Base-by-base conservation (phyloP, 2,797 vertebrate species). In the Poecilia picta region DNA sequence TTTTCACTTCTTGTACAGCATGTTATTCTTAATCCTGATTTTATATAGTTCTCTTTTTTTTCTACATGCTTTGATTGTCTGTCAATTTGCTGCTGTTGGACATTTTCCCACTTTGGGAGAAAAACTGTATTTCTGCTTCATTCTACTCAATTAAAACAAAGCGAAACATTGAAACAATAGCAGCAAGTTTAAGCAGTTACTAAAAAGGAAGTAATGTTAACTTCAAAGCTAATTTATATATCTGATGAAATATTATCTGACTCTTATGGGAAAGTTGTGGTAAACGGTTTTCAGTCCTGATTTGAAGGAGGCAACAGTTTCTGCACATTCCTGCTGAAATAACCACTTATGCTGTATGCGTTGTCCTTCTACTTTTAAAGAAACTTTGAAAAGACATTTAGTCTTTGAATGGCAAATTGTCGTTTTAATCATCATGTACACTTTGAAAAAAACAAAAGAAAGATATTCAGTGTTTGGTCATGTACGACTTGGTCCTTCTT, bases 401-500 rank as follows among this genome's bases (percentile, higher is more conserved):
- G 41, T 45, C 25, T 28, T 41, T 43, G 20, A 41, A 6, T 51
- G 49, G 47, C 47, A 20, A 73, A 25, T 73, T 74, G 39, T 64
- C 2, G 1, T 25, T 74, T 80, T 20, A 71, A 75, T 33, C 71
- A 77, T 66, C 46, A 8, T 0, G 1, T 46, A 18, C 28, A 45
- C 73, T 51, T 75, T 72, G 28, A 16, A 73, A 57, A 11, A 64
- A 80, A 43, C 76, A 15, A 77, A 76, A 59, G 45, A 25, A 23
- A 41, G 51, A 74, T 76, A 41, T 73, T 28, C 28, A 5, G 36
- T 75, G 20, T 45, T 0, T 10, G 75, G 68, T 89, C 74, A 31
- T 8, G 64, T 53, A 11, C 31, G 71, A 66, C 70, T 77, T 71
- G 51, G 85, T 87, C 70, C 62, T 55, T 76, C 72, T n/a, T 72